A percentile compares a stretch with the other conserved stretches of the same genome.
Evolutionary conservation across 2,888 invertebrate species (phyloP).

Genomic region (Idaea biselata): DNA sequence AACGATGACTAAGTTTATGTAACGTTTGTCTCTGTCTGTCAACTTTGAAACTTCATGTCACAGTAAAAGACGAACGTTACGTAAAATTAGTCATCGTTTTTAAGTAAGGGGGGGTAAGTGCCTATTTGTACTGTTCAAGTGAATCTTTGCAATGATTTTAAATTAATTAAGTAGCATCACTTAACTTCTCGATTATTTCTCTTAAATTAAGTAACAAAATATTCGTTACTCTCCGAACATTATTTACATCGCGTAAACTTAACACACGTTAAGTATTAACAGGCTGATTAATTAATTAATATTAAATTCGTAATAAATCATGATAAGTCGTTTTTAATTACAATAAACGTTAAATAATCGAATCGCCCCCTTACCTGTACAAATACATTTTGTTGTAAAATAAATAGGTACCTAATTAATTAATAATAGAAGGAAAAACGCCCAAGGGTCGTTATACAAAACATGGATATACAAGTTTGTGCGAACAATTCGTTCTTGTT

Average conservation of each 20-base stretch:
- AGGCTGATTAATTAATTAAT: slow-evolving; percentile 47
- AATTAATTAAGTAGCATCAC: background rate
- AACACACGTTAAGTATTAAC: slow-evolving; percentile 38
- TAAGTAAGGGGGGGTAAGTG: no score
- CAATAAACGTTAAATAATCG: slow-evolving; percentile 29
- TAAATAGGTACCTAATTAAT: slow-evolving; percentile 35
- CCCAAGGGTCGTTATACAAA: background rate
- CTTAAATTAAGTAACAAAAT: slow-evolving; percentile 36
- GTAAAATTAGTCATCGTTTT: no score
- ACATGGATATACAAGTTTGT: background rate
- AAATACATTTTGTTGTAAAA: slow-evolving; percentile 39
- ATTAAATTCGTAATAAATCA: slow-evolving; percentile 62
- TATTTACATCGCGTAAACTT: slow-evolving; percentile 40
- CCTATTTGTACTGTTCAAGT: no score
- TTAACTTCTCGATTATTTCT: slow-evolving; percentile 37
- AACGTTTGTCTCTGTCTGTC: no score
- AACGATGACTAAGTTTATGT: no score
- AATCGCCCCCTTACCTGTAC: slow-evolving; percentile 24
- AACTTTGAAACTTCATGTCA: no score
- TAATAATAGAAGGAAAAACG: background rate
- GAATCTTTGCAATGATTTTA: background rate
- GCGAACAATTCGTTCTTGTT: background rate
- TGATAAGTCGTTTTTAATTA: slow-evolving; percentile 35
- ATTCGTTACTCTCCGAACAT: slow-evolving; percentile 38
- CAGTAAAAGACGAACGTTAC: no score